phyloP scores from a whole-genome alignment of 2,797 vertebrate genomes.

The Sarcoramphus papa region DNA sequence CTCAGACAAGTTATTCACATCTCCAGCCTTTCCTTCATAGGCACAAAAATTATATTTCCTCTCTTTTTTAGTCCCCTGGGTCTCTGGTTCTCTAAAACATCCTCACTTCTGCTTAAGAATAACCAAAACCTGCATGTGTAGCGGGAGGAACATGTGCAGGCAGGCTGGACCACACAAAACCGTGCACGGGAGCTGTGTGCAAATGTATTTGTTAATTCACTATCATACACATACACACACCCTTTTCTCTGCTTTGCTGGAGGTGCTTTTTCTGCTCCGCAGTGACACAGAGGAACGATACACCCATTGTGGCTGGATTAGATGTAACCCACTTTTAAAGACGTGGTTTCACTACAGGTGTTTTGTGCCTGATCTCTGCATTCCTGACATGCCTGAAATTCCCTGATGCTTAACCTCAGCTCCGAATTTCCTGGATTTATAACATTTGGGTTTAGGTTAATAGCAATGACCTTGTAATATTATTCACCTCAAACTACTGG shows the following conservation, averaged over 20 bases:
- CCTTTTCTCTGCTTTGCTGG: not conserved
- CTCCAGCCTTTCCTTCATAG: not conserved
- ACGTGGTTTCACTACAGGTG: not conserved
- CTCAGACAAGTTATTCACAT: not conserved
- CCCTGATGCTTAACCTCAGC: not conserved
- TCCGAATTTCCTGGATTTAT: conserved; percentile 3
- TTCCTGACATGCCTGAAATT: conserved; percentile 43
- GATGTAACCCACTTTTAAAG: not conserved
- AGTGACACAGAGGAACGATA: not conserved
- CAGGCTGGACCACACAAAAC: not conserved
- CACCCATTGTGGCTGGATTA: not conserved
- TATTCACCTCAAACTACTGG: not conserved
- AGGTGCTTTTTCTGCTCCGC: not conserved
- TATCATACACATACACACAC: not conserved
- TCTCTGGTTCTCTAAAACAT: not conserved
- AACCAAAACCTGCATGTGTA: not conserved
- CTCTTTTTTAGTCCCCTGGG: not conserved
- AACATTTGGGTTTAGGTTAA: not conserved
- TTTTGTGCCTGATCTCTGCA: conserved; percentile 13
- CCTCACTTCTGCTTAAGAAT: not conserved
- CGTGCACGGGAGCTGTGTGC: not conserved
- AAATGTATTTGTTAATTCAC: not conserved
- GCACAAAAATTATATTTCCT: not conserved
- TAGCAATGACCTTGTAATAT: not conserved
- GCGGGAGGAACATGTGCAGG: not conserved